Percentiles rank a stretch among this genome's conserved stretches.
Evolutionary conservation across 1,140 invertebrate genomes (phyloP).

Genomic region (Bombus terrestris): DNA sequence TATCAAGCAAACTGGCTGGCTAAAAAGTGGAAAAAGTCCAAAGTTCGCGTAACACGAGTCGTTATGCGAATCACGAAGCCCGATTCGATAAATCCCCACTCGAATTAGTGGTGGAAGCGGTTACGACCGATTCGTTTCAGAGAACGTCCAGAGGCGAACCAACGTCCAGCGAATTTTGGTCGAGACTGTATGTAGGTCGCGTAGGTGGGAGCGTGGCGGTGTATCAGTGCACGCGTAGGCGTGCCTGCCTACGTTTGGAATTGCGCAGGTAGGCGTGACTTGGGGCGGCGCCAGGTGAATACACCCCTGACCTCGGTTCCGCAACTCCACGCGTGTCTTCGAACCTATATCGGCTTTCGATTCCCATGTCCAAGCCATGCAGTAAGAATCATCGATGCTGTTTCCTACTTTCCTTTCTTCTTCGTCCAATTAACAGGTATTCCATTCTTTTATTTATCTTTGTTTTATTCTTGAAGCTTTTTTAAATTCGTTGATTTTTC

Average conservation of each 20-base stretch:
- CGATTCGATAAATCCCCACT: neutral
- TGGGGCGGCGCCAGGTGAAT: conserved; percentile 81
- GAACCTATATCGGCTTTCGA: conserved; percentile 66
- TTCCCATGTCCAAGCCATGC: conserved; percentile 43
- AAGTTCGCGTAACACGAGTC: neutral
- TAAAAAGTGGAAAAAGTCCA: neutral
- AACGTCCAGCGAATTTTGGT: conserved; percentile 31
- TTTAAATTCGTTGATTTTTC: neutral
- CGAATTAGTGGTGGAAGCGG: neutral
- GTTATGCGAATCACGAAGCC: conserved; percentile 1
- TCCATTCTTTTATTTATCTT: too few species aligned
- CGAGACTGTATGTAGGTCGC: conserved; percentile 44
- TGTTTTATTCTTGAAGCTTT: neutral
- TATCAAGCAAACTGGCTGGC: neutral
- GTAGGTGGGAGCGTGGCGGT: conserved; percentile 33
- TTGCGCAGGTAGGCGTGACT: conserved; percentile 82
- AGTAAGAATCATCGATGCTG: conserved; percentile 19
- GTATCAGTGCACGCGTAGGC: conserved; percentile 76
- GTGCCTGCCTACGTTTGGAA: conserved; percentile 70
- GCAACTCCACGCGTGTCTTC: conserved; percentile 60
- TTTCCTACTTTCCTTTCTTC: neutral
- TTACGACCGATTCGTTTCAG: neutral
- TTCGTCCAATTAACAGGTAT: too few species aligned
- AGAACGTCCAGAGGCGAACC: neutral
- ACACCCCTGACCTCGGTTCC: conserved; percentile 75